A percentile compares a stretch with the other conserved stretches of the same genome.
These are phyloP conservation scores for Porites australiensis DNA, from an alignment of 64 coral and sea anemone genomes.

Conservation along the genomic window DNA sequence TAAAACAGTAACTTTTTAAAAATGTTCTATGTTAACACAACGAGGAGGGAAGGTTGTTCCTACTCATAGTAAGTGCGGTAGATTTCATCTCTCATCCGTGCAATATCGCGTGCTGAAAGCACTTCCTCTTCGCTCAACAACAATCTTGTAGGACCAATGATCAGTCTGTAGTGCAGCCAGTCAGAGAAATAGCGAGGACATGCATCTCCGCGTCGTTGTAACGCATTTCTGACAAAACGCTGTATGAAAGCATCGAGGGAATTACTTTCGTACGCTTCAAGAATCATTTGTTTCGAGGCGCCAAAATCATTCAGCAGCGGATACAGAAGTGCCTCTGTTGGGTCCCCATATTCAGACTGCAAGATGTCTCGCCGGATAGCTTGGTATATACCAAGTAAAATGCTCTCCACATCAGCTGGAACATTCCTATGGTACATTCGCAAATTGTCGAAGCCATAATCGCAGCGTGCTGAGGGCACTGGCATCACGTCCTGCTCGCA, in stretches of 20 bases:
- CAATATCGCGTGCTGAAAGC: background rate
- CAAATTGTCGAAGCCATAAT: conserved; percentile 42
- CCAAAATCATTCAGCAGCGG: background rate
- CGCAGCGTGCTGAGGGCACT: background rate
- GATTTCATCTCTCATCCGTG: background rate
- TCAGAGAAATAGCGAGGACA: background rate
- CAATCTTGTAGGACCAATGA: background rate
- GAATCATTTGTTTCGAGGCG: conserved; percentile 21
- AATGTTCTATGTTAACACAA: too few relatives aligned
- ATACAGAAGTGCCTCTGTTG: background rate
- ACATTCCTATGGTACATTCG: conserved; percentile 8
- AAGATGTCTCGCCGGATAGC: background rate
- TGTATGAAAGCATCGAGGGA: conserved; percentile 7
- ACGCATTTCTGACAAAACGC: background rate
- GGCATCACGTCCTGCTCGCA: background rate
- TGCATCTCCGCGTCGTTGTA: background rate
- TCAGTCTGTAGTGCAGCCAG: background rate
- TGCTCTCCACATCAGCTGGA: background rate
- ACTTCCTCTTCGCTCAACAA: background rate
- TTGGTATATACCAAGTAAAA: conserved; percentile 3
- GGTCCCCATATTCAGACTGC: background rate
- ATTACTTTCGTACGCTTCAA: conserved; percentile 23
- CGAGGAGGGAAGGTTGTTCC: too few relatives aligned
- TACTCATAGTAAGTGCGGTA: background rate
- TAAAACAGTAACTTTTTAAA: too few relatives aligned